Conservation (phyloP, 2,113 vertebrate genomes). For the Bostrychus sinensis region DNA sequence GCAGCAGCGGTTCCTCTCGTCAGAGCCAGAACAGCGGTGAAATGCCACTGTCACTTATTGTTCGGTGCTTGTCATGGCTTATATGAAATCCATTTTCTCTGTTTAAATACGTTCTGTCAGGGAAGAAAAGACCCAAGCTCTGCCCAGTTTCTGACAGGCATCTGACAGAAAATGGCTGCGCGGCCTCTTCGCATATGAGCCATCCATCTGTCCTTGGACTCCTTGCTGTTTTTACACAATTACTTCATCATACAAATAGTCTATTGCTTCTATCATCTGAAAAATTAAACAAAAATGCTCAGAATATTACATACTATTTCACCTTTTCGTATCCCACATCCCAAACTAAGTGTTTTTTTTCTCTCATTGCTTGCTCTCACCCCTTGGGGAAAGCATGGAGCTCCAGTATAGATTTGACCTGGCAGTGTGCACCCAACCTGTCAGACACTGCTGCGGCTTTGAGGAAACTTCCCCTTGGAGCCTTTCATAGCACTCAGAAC, state of each 20-base stretch:
- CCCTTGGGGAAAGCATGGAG: slow-evolving; percentile 44
- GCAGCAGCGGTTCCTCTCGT: slow-evolving; percentile 53
- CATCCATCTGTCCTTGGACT: slow-evolving; percentile 58
- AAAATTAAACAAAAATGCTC: slow-evolving; percentile 6
- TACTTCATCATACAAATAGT: slow-evolving; percentile 36
- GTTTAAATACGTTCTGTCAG: slow-evolving; percentile 69
- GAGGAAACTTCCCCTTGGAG: slow-evolving; percentile 42
- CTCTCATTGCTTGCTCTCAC: slow-evolving; percentile 17
- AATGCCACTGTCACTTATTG: slow-evolving; percentile 67
- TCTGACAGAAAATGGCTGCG: slow-evolving; percentile 60
- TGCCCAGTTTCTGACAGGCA: slow-evolving; percentile 59
- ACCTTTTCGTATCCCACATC: background rate
- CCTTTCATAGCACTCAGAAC: slow-evolving; percentile 31
- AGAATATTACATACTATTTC: background rate
- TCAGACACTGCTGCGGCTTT: slow-evolving; percentile 50
- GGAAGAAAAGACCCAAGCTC: slow-evolving; percentile 54
- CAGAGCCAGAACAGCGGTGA: slow-evolving; percentile 44
- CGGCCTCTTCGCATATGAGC: slow-evolving; percentile 53
- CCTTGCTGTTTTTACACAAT: slow-evolving; percentile 27
- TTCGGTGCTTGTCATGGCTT: slow-evolving; percentile 57
- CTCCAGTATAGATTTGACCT: slow-evolving; percentile 59
- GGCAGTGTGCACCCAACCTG: slow-evolving; percentile 59
- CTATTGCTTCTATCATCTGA: slow-evolving; percentile 23
- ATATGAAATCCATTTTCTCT: slow-evolving; percentile 69
- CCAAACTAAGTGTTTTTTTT: slow-evolving; percentile 18